These are phyloP conservation scores for Sitodiplosis mosellana DNA, from an alignment of 1,140 invertebrate species.

Conservation along the genomic window DNA sequence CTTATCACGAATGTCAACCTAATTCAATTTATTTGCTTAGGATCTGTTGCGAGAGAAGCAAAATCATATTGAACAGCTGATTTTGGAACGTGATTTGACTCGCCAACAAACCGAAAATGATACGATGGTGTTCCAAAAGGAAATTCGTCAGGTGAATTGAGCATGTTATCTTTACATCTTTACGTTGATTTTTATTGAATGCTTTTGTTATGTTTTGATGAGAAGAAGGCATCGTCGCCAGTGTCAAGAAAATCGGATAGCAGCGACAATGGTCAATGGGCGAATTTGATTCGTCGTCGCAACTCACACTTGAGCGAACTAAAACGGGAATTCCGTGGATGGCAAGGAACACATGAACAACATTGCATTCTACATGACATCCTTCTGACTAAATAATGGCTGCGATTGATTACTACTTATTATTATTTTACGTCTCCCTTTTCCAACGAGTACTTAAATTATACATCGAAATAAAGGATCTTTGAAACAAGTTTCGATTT, in stretches of 20 bases:
- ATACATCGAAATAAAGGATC: no score
- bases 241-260: background rate
- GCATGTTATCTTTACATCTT: background rate
- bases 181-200: background rate
- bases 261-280: constrained; percentile 21
- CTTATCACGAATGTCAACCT: no score
- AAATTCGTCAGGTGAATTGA: constrained; percentile 26
- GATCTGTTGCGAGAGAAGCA: constrained; percentile 84
- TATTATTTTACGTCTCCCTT: background rate
- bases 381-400: constrained; percentile 14
- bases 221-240: background rate
- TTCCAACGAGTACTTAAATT: background rate
- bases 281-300: constrained; percentile 17
- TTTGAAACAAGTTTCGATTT: no score
- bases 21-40: constrained; percentile 28
- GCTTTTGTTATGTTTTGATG: background rate
- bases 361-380: constrained; percentile 25
- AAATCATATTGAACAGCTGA: constrained; percentile 73
- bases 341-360: constrained; percentile 22
- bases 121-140: constrained; percentile 26
- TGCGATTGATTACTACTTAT: background rate
- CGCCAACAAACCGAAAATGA: constrained; percentile 51
- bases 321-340: constrained; percentile 22
- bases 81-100: constrained; percentile 79
- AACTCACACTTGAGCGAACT: constrained; percentile 19